phyloP scores from a whole-genome alignment of 2,888 invertebrate genomes.

The Choristoneura rosaceana region DNA sequence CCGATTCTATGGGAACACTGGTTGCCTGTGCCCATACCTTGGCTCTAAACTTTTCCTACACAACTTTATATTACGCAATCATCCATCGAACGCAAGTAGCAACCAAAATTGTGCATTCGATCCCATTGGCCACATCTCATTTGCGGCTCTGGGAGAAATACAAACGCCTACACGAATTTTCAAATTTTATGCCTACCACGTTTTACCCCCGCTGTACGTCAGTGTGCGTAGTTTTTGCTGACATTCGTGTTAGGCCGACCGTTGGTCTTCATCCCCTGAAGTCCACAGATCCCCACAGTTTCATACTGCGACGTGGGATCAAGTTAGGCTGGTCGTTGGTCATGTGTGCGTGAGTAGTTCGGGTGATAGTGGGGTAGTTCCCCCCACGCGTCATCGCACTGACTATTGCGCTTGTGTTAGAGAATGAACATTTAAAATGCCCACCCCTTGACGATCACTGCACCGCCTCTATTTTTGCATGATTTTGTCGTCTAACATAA shows the following conservation, averaged over 20 bases:
- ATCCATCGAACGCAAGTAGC: constrained; percentile 1
- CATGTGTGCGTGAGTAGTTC: constrained; percentile 72
- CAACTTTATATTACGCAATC: background rate
- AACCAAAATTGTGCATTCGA: constrained; percentile 74
- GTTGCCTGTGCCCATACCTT: too few relatives aligned
- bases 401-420: constrained; percentile 82
- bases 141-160: constrained; percentile 72
- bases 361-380: constrained; percentile 71
- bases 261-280: background rate
- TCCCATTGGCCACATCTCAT: constrained; percentile 76
- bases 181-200: constrained; percentile 82
- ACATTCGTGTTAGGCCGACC: constrained; percentile 46
- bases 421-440: constrained; percentile 83
- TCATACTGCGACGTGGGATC: constrained; percentile 54
- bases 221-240: constrained; percentile 73
- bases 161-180: constrained; percentile 74
- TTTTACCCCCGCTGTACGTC: constrained; percentile 50
- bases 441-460: constrained; percentile 79
- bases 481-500: constrained; percentile 38
- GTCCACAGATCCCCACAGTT: background rate
- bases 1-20: too few relatives aligned
- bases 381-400: constrained; percentile 79
- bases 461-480: constrained; percentile 71
- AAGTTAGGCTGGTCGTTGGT: constrained; percentile 49
- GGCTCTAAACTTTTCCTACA: too few relatives aligned